These are phyloP conservation scores for Chaetura pelagica DNA, from an alignment of 2,113 vertebrate genomes.

Conservation along the genomic window DNA sequence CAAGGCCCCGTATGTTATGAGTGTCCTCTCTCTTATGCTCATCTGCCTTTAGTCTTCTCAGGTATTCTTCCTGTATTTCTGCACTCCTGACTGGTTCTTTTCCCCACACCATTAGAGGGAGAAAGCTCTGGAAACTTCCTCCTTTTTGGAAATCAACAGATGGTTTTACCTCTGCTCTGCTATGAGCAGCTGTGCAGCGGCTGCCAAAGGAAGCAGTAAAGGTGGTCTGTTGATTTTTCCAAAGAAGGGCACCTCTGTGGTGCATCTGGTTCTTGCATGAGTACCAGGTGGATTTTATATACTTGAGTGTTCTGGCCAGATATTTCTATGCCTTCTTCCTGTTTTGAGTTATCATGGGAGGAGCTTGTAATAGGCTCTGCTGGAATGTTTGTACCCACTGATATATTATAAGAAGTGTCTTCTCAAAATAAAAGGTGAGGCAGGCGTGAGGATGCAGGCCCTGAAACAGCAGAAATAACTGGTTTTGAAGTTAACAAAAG, in stretches of 20 bases:
- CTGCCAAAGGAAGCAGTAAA: background rate
- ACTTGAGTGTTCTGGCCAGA: background rate
- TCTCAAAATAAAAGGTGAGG: background rate
- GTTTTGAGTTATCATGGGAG: background rate
- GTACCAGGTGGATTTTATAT: background rate
- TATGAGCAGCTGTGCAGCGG: background rate
- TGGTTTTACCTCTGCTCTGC: background rate
- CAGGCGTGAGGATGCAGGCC: background rate
- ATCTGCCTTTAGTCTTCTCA: background rate
- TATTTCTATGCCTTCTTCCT: background rate
- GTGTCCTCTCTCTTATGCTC: background rate
- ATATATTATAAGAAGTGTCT: background rate
- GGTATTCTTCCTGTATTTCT: background rate
- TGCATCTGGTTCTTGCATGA: background rate
- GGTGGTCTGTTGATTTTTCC: background rate
- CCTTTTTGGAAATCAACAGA: background rate
- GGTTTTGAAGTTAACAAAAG: background rate
- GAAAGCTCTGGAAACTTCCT: background rate
- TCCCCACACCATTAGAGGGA: fast-evolving
- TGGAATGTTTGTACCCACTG: background rate
- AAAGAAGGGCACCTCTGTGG: background rate
- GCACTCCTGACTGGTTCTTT: background rate
- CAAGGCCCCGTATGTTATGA: fast-evolving
- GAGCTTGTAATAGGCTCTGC: background rate
- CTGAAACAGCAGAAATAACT: background rate